These are phyloP conservation scores for Agrochola lychnidis DNA, from an alignment of 2,888 invertebrate species.

Conservation along the genomic window DNA sequence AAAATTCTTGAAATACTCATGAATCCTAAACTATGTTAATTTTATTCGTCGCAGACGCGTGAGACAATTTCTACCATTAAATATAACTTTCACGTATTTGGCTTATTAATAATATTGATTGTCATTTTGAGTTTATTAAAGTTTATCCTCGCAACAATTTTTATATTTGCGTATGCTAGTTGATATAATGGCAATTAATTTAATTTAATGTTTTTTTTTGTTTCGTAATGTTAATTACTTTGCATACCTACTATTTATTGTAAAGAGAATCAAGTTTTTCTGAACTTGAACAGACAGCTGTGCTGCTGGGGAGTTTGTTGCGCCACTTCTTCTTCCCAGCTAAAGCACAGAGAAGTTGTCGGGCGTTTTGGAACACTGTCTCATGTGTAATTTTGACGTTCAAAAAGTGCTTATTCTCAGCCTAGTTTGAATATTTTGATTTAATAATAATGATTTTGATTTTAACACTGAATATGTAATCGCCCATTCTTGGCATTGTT, in stretches of 20 bases:
- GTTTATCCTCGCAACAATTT: conserved; percentile 7
- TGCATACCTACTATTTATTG: neutral
- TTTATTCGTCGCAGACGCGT: conserved; percentile 40
- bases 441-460: too few relatives aligned
- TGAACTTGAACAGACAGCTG: too few relatives aligned
- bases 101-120: conserved; percentile 24
- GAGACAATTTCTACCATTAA: conserved; percentile 59
- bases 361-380: neutral
- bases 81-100: conserved; percentile 60
- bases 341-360: neutral
- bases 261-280: neutral
- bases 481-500: neutral
- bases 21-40: conserved; percentile 58
- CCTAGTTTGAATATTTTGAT: too few relatives aligned
- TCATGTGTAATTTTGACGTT: neutral
- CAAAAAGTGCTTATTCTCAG: too few relatives aligned
- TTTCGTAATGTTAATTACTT: neutral
- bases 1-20: conserved; percentile 53
- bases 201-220: neutral
- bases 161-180: neutral
- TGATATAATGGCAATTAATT: neutral
- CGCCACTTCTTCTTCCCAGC: neutral
- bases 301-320: too few relatives aligned
- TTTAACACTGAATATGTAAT: neutral
- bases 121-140: conserved; percentile 21